These are phyloP conservation scores for Cyrtorhinus lividipennis DNA, from an alignment of 1,140 invertebrate species.

Conservation along the genomic window DNA sequence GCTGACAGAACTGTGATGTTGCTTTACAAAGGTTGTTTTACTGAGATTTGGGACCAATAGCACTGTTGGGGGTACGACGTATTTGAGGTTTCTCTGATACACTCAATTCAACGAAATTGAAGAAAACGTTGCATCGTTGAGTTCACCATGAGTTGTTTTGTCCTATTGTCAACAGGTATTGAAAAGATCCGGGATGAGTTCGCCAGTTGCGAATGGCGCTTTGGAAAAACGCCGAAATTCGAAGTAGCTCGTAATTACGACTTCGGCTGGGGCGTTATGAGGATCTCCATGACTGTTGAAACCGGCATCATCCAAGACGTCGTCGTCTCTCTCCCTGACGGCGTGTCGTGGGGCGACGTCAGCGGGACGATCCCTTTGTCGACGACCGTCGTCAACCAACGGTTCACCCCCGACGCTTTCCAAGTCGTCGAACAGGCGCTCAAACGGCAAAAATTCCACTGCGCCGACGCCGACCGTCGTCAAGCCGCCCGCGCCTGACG, in stretches of 20 bases:
- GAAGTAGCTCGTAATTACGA: slow-evolving; percentile 33
- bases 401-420: background rate
- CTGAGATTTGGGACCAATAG: no score
- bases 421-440: slow-evolving; percentile 1
- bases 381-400: background rate
- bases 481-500: slow-evolving; percentile 8
- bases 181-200: slow-evolving; percentile 46
- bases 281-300: slow-evolving; percentile 23
- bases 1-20: no score
- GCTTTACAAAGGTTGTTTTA: no score
- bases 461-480: background rate
- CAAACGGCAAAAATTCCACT: background rate
- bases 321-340: slow-evolving; percentile 22
- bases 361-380: slow-evolving; percentile 4
- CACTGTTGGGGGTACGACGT: no score
- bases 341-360: slow-evolving; percentile 11
- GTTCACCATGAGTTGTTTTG: no score
- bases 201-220: slow-evolving; percentile 72
- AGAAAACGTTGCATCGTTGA: no score
- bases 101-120: no score
- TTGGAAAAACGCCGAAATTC: slow-evolving; percentile 77
- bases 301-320: slow-evolving; percentile 25
- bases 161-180: slow-evolving; percentile 44
- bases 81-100: no score
- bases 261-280: slow-evolving; percentile 5